phyloP scores from a whole-genome alignment of 2,113 vertebrate genomes.

The Sigmodon hispidus region DNA sequence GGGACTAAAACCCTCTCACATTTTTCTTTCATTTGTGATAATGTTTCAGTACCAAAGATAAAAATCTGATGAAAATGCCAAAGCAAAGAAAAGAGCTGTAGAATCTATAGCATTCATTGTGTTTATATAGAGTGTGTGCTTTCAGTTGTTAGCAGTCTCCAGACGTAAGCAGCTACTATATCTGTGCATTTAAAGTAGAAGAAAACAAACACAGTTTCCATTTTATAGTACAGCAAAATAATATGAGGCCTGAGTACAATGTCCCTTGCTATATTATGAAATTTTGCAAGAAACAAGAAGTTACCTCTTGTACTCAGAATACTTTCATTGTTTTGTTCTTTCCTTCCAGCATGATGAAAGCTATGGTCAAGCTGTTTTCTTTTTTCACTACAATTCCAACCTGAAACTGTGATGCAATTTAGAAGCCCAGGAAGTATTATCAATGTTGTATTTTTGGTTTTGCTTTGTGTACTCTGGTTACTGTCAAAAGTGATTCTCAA shows the following conservation, averaged over 20 bases:
- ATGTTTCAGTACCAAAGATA: slow-evolving; percentile 71
- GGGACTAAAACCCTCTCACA: slow-evolving; percentile 25
- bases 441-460: not conserved
- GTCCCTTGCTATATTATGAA: slow-evolving; percentile 54
- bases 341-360: slow-evolving; percentile 55
- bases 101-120: slow-evolving; percentile 65
- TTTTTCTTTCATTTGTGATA: slow-evolving; percentile 67
- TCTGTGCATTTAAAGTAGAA: slow-evolving; percentile 65
- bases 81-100: slow-evolving; percentile 65
- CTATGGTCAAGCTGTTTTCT: not conserved
- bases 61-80: slow-evolving; percentile 73
- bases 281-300: slow-evolving; percentile 31
- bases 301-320: slow-evolving; percentile 50
- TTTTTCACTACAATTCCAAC: slow-evolving; percentile 39
- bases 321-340: slow-evolving; percentile 18
- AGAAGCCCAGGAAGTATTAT: slow-evolving; percentile 39
- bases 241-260: slow-evolving; percentile 55
- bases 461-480: slow-evolving; percentile 10
- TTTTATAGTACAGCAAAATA: slow-evolving; percentile 56
- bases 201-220: slow-evolving; percentile 20
- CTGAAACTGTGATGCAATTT: slow-evolving; percentile 40
- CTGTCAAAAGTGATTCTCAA: not conserved
- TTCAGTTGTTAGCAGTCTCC: slow-evolving; percentile 60
- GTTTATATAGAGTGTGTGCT: slow-evolving; percentile 65
- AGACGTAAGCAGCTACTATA: slow-evolving; percentile 66